Conservation (phyloP, 2,113 vertebrate species). For the Fukomys damarensis region DNA sequence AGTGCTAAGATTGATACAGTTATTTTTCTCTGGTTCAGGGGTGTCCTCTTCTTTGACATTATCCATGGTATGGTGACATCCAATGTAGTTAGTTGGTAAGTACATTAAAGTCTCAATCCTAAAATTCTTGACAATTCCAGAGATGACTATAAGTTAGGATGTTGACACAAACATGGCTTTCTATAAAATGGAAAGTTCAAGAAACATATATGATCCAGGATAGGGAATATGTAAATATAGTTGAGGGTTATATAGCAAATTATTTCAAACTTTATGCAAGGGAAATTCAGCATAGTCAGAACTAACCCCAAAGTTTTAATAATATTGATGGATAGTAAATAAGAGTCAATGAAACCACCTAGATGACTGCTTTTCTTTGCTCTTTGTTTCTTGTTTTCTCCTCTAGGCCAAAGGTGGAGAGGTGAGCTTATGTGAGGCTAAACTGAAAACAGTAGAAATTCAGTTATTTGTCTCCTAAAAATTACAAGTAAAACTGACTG, state of each 20-base stretch:
- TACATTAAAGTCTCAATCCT: background rate
- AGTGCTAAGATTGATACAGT: background rate
- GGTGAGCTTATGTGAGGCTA: background rate
- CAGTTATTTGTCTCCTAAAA: background rate
- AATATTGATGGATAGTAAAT: background rate
- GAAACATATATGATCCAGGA: background rate
- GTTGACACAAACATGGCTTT: background rate
- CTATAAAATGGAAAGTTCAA: background rate
- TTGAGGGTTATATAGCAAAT: background rate
- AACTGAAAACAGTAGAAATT: background rate
- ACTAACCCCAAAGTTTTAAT: accelerated
- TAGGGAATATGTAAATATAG: background rate
- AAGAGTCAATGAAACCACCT: background rate
- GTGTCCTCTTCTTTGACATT: background rate
- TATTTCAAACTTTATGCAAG: background rate
- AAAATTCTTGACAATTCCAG: background rate
- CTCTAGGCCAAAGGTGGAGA: background rate
- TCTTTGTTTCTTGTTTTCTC: background rate
- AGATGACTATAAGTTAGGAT: background rate
- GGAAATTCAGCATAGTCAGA: background rate
- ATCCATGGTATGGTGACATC: background rate
- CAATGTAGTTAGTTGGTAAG: background rate
- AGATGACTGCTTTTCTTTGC: background rate
- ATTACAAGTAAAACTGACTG: background rate
- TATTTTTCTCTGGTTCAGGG: background rate